phyloP scores from a whole-genome alignment of 2,888 invertebrate genomes.

The Lasioglossum marginatum region DNA sequence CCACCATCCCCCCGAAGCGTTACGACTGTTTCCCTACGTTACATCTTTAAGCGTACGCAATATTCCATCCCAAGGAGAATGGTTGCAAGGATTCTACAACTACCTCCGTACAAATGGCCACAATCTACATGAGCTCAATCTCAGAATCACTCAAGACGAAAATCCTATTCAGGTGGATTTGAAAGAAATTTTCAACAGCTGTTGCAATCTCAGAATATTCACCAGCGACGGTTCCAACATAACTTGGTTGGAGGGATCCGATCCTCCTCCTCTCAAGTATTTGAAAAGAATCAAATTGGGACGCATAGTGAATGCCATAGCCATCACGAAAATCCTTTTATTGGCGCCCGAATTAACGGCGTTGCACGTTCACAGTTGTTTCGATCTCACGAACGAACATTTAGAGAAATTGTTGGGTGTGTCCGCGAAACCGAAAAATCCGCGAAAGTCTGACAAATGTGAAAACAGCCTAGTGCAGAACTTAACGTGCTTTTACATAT shows the following conservation, averaged over 20 bases:
- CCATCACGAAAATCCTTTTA: conserved; percentile 80
- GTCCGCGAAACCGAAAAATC: conserved; percentile 38
- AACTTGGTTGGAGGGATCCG: conserved; percentile 77
- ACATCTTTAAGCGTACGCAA: conserved; percentile 82
- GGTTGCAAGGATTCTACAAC: conserved; percentile 82
- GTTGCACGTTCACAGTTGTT: conserved; percentile 83
- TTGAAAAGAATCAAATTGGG: conserved; percentile 82
- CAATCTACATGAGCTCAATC: conserved; percentile 79
- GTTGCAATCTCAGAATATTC: conserved; percentile 80
- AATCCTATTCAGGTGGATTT: conserved; percentile 79
- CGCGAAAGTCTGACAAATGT: conserved; percentile 50
- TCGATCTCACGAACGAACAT: conserved; percentile 81
- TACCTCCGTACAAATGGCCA: conserved; percentile 81
- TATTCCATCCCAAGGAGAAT: conserved; percentile 80
- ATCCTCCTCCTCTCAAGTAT: conserved; percentile 72
- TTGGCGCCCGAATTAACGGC: conserved; percentile 80
- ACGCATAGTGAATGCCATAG: conserved; percentile 77
- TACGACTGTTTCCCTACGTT: conserved; percentile 80
- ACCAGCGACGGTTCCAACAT: conserved; percentile 81
- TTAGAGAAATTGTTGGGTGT: conserved; percentile 74
- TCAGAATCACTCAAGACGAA: conserved; percentile 79
- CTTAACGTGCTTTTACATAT: conserved; percentile 83
- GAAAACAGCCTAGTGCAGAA: conserved; percentile 76
- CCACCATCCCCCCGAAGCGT: conserved; percentile 81
- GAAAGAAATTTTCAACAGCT: conserved; percentile 77